Percentiles rank a stretch among this genome's conserved stretches.
Evolutionary conservation across 1,140 invertebrate species (phyloP).

Genomic region (Gonatopus flavifemur): DNA sequence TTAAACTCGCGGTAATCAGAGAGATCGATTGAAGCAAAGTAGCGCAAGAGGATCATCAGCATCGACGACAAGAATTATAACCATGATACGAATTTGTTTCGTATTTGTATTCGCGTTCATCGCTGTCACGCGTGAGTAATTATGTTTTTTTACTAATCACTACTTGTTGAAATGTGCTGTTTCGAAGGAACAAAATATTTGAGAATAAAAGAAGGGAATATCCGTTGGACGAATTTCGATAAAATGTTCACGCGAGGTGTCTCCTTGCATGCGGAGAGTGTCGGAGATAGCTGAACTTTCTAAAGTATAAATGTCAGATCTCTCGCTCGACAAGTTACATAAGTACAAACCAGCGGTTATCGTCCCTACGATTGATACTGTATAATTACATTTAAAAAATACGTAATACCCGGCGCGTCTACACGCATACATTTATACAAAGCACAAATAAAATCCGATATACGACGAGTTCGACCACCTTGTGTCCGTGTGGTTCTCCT

Average conservation of each 20-base stretch:
- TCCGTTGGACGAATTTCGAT: no score
- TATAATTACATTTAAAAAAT: slow-evolving; percentile 34
- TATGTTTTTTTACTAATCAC: no score
- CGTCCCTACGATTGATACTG: slow-evolving; percentile 4
- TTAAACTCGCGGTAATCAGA: no score
- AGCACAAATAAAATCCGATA: not conserved
- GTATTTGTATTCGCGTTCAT: slow-evolving; percentile 31
- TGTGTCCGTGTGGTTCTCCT: not conserved
- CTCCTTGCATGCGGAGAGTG: slow-evolving; percentile 25
- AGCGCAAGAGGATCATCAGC: no score
- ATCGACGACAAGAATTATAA: no score
- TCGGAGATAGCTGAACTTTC: slow-evolving; percentile 43
- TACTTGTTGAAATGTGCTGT: no score
- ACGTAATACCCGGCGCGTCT: slow-evolving; percentile 27
- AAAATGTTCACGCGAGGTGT: no score
- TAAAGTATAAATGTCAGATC: slow-evolving; percentile 56
- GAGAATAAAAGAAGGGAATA: no score
- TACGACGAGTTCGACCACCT: slow-evolving; percentile 13
- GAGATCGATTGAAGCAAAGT: no score
- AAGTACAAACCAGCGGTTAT: slow-evolving; percentile 25
- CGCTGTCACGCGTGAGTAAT: slow-evolving; percentile 44
- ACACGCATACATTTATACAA: no score
- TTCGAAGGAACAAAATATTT: no score
- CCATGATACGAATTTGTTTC: slow-evolving; percentile 36
- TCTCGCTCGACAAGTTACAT: slow-evolving; percentile 35